Base-by-base conservation (phyloP, 2,797 vertebrate genomes). In the Uromys caudimaculatus region DNA sequence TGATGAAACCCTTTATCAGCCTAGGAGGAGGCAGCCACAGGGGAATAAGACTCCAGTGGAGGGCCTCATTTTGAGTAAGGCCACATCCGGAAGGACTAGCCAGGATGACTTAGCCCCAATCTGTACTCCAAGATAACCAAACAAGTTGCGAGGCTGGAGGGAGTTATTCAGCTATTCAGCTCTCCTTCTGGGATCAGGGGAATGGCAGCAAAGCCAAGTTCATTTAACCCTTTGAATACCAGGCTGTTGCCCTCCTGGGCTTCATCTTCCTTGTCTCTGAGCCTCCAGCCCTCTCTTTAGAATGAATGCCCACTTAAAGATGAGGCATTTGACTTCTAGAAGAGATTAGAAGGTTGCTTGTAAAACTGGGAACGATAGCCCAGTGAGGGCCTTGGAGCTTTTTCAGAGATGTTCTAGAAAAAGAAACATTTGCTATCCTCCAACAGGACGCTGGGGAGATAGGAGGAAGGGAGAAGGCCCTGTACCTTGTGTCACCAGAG, bases 61-160 rank as follows among this genome's bases (percentile, higher is more conserved):
- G 88, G 94, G 89, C 95, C 95, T n/a, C 78, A 44, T 96, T 92
- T 90, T 95, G 93, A 97, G 89, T 41, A 58, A 93, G 95, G 78
- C 95, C 67, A 56, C 90, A 94, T 96, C 97, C 95, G 90, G 97
- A 91, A 94, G 92, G 91, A 79, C 54, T 0, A 11, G 97, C 96
- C 97, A 96, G 97, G 92, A 96, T 95, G 97, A 96, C 89, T 94
- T 97, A 86, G 93, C 62, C 92, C 93, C 84, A 56, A 0, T 23
- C 38, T 69, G 13, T 56, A 23, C 92, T 96, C 95, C 94, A 96
- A 97, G 97, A 97, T 96, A 97, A 97, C 95, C 97, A 95, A 97
- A 94, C 96, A 95, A 91, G 95, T 82, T 62, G 69, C 41, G 29
- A 83, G 24, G 50, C 89, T 47, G 82, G 71, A 73, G 90, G 93